Base-by-base conservation (phyloP, 1,140 invertebrate species). In the Trypoxylus dichotomus region DNA sequence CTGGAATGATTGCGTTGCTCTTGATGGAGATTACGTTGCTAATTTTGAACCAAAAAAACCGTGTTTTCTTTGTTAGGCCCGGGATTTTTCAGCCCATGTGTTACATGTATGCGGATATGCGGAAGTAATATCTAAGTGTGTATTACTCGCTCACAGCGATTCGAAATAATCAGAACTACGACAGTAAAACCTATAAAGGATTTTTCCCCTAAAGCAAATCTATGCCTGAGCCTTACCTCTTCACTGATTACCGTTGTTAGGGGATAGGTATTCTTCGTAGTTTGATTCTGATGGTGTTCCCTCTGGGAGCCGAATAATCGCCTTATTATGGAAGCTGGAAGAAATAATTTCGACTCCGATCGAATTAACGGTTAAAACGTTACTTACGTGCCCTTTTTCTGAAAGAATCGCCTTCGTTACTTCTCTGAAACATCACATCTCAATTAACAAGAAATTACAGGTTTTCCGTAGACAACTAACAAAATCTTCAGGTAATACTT, bases 401-500 rank as follows among this genome's bases (percentile, higher is more conserved):
- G 21, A 74, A 37, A 74, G 72, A 74, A 2, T 42, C 37, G 10
- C 19, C 0, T 19, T 74, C 15, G 7, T 1, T 0, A 15, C n/a
- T 19, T 42, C 29, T 74, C 72, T 74, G 29, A 74, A 74, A 74
- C 10, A 74, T 19, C 13, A 74, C 13, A 19, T 7, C n/a, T 41
- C 32, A 19, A 3, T 15, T 15, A 15, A 54, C 21, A 68, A 74
- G 32, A 41, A 29, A 42, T 7, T 15, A 8, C 32, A 1, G n/a
- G 0, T 15, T 25, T 21, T 15, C 27, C 19, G 11, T 15, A 11
- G 5, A 10, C 10, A 15, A 41, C 41, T n/a, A 41, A 74, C 72
- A 15, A 74, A 21, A 24, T 42, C 60, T 19, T 8, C 27, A n/a
- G 27, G 75, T n/a, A 76, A 13, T 6, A 88, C 87, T 83, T 81